Evolutionary conservation across 2,113 vertebrate species (phyloP).

Genomic region (Perca flavescens): DNA sequence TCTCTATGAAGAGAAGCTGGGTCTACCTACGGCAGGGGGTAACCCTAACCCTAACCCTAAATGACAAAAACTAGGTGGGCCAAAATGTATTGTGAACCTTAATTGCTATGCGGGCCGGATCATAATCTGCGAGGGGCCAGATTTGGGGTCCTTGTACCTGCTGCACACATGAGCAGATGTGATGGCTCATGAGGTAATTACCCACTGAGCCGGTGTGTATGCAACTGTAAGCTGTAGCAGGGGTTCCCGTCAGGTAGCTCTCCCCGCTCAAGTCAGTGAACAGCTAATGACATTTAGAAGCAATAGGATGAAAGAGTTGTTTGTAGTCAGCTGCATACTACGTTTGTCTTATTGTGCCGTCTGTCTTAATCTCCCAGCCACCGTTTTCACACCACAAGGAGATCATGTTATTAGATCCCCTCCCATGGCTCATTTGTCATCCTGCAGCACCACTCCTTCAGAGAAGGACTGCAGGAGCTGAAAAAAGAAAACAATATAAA

Average conservation of each 20-base stretch:
- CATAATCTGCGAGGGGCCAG: too few species aligned
- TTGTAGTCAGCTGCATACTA: slow-evolving; percentile 71
- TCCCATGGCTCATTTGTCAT: slow-evolving; percentile 81
- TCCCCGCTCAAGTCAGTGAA: slow-evolving; percentile 71
- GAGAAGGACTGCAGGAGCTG: slow-evolving; percentile 63
- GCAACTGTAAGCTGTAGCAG: slow-evolving; percentile 68
- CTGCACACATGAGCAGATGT: slow-evolving; percentile 70
- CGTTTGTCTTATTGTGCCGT: slow-evolving; percentile 80
- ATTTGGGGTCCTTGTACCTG: slow-evolving; percentile 67
- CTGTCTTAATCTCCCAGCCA: slow-evolving; percentile 78
- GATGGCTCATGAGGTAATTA: slow-evolving; percentile 78
- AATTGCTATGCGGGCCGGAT: too few species aligned
- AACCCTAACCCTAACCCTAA: too few species aligned
- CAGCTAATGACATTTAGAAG: slow-evolving; percentile 82
- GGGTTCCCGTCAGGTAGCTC: slow-evolving; percentile 76
- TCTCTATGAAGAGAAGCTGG: slow-evolving; percentile 42
- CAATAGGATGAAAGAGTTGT: slow-evolving; percentile 77
- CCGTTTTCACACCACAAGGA: slow-evolving; percentile 77
- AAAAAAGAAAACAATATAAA: slow-evolving; percentile 69
- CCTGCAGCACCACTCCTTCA: slow-evolving; percentile 69
- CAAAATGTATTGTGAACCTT: too few species aligned
- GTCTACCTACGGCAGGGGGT: slow-evolving; percentile 47
- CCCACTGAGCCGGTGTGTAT: slow-evolving; percentile 68
- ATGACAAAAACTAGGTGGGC: too few species aligned
- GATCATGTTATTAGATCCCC: slow-evolving; percentile 82